Evolutionary conservation across 2,888 invertebrate species (phyloP).

Genomic region (Ferdinandea cuprea): DNA sequence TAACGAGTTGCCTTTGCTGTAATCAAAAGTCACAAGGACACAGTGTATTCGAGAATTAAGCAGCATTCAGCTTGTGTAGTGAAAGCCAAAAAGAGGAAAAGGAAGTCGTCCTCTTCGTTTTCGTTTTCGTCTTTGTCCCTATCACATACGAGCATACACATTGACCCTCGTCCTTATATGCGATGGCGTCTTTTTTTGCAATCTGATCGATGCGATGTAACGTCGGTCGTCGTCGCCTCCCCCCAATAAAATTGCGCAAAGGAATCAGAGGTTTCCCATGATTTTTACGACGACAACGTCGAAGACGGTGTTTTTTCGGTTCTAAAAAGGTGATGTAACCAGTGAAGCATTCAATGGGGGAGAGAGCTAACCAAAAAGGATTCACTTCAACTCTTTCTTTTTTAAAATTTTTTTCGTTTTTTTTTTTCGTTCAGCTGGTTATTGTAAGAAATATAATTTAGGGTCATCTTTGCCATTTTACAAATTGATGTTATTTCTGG

Average conservation of each 20-base stretch:
- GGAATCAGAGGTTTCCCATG: constrained; percentile 47
- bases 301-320: constrained; percentile 64
- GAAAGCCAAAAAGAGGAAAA: constrained; percentile 33
- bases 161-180: constrained; percentile 25
- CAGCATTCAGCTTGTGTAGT: constrained; percentile 59
- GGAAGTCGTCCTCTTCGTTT: constrained; percentile 27
- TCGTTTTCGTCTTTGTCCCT: background rate
- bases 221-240: background rate
- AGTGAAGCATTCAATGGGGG: constrained; percentile 59
- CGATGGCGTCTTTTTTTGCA: constrained; percentile 19
- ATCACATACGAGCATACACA: too few relatives aligned
- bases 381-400: constrained; percentile 24
- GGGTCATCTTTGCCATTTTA: constrained; percentile 73
- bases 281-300: constrained; percentile 54
- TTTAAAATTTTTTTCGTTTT: constrained; percentile 28
- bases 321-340: constrained; percentile 64
- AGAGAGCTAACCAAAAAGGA: constrained; percentile 53
- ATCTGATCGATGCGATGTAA: constrained; percentile 53
- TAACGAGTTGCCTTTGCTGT: constrained; percentile 73
- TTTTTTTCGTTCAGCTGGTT: constrained; percentile 27
- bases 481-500: constrained; percentile 72
- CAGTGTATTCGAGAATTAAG: constrained; percentile 64
- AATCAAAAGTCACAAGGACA: constrained; percentile 74
- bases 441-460: constrained; percentile 70
- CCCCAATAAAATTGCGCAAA: background rate